A percentile compares a stretch with the other conserved stretches of the same genome.
Conservation (phyloP, 2,888 invertebrate species). For the Alloscopus bannaensis region DNA sequence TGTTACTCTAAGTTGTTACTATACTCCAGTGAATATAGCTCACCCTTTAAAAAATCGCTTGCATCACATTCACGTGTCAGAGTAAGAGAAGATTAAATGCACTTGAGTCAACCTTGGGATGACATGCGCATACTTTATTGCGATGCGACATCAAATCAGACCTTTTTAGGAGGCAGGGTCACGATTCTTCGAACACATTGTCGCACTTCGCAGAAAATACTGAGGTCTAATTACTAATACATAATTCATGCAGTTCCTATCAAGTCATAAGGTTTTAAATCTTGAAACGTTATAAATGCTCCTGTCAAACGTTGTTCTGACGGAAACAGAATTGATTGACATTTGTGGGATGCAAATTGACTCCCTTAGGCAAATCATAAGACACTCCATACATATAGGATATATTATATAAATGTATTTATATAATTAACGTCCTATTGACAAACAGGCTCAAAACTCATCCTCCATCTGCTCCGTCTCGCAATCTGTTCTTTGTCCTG, state of each 20-base stretch:
- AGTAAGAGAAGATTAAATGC: no score
- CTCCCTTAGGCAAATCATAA: no score
- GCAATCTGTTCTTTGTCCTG: neutral
- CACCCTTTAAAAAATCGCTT: neutral
- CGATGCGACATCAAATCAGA: neutral
- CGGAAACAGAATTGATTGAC: no score
- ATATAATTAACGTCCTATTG: no score
- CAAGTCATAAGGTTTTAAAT: neutral
- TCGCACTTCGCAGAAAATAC: neutral
- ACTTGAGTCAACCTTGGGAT: constrained; percentile 18
- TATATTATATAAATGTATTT: no score
- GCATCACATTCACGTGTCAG: neutral
- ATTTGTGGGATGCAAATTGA: no score
- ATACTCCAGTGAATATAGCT: neutral
- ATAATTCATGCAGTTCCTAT: neutral
- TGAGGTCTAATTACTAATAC: neutral
- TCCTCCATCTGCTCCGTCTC: neutral
- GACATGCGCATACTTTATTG: constrained; percentile 1
- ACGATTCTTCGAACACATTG: neutral
- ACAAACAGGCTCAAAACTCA: no score
- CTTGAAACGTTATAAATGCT: neutral
- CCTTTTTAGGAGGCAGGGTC: neutral
- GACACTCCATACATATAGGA: no score
- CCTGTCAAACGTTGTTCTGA: neutral
- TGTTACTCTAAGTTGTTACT: no score